A percentile compares a stretch with the other conserved stretches of the same genome.
These are phyloP conservation scores for Aurelia aurita complex sp. Pacific DNA, from an alignment of 30 jellyfish, hydroid and myxozoan genomes.

Conservation along the genomic window DNA sequence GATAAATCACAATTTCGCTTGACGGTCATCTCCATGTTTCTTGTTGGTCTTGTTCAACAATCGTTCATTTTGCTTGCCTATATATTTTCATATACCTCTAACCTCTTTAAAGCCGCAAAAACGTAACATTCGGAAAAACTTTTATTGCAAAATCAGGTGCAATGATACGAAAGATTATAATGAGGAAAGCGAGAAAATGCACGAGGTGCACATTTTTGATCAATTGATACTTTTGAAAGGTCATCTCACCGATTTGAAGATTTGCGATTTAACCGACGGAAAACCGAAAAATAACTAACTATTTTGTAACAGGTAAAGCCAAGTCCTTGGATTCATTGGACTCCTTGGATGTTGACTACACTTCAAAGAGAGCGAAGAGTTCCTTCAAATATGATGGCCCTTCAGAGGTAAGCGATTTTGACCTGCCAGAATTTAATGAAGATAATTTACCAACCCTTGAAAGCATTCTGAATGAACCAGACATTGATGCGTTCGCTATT, in stretches of 20 bases:
- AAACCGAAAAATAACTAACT: neutral
- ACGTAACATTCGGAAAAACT: too few species aligned
- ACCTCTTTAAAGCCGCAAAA: too few species aligned
- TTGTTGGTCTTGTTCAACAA: too few species aligned
- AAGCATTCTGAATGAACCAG: slow-evolving; percentile 89
- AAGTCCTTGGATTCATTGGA: slow-evolving; percentile 80
- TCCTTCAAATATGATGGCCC: slow-evolving; percentile 66
- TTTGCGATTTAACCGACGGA: too few species aligned
- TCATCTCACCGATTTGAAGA: neutral
- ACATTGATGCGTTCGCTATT: slow-evolving; percentile 59
- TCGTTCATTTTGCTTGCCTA: too few species aligned
- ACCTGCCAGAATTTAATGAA: slow-evolving; percentile 80
- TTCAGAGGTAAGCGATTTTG: slow-evolving; percentile 57
- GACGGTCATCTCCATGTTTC: too few species aligned
- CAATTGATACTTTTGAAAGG: neutral
- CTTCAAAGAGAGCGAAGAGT: slow-evolving; percentile 45
- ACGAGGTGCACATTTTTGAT: too few species aligned
- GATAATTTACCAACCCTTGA: slow-evolving; percentile 91
- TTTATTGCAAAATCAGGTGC: too few species aligned
- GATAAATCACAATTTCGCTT: too few species aligned
- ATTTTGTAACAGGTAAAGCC: slow-evolving; percentile 31
- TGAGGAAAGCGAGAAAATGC: too few species aligned
- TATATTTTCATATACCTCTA: too few species aligned
- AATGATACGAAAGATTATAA: too few species aligned
- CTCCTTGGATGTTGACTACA: slow-evolving; percentile 79